phyloP scores from a whole-genome alignment of 2,797 vertebrate species.

The Crocidura indochinensis region DNA sequence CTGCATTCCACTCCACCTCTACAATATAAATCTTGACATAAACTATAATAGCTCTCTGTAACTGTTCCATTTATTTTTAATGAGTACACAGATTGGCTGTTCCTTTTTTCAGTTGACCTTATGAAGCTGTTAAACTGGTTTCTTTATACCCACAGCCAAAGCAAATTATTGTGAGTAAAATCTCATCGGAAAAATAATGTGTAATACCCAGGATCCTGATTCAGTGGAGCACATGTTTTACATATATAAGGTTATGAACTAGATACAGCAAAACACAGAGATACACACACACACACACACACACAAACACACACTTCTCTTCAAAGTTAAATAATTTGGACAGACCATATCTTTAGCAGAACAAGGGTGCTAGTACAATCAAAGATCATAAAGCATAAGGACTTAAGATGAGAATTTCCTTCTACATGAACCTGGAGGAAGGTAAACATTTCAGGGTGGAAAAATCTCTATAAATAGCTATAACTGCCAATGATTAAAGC shows the following conservation, averaged over 20 bases:
- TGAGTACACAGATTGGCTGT: background rate
- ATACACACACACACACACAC: too few relatives aligned
- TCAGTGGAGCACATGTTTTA: too few relatives aligned
- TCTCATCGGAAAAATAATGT: conserved; percentile 5
- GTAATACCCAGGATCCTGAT: background rate
- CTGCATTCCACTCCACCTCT: background rate
- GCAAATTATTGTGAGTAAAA: conserved; percentile 56
- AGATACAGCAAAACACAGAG: background rate
- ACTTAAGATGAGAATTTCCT: background rate
- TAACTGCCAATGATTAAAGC: background rate
- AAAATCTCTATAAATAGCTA: background rate
- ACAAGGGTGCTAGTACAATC: background rate
- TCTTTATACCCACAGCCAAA: conserved; percentile 58
- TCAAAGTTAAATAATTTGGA: background rate
- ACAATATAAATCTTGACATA: background rate
- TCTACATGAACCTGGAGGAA: background rate
- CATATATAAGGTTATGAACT: too few relatives aligned
- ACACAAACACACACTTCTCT: background rate
- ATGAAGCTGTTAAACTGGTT: conserved; percentile 75
- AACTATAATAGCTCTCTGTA: background rate
- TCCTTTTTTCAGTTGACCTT: conserved; percentile 68
- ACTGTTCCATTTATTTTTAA: conserved; percentile 54
- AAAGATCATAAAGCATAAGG: background rate
- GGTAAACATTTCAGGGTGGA: background rate
- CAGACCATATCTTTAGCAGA: background rate